phyloP scores from a whole-genome alignment of 2,797 vertebrate species.

The Hypotaenidia okinawae region DNA sequence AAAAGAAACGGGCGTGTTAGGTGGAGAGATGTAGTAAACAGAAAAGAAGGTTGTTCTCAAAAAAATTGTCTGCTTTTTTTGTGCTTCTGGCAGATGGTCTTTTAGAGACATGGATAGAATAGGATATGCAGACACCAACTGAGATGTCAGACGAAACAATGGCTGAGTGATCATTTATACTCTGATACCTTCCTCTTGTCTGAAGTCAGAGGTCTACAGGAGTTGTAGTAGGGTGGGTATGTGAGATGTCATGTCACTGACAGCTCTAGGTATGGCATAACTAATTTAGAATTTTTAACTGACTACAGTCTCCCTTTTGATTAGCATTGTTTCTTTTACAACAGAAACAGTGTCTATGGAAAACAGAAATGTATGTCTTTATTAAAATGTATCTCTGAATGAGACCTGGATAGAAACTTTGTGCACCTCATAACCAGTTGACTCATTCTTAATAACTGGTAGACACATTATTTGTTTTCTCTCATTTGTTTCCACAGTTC shows the following conservation, averaged over 20 bases:
- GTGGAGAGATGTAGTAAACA: background rate
- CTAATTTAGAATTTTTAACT: background rate
- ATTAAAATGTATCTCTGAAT: background rate
- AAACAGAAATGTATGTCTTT: background rate
- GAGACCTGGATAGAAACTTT: background rate
- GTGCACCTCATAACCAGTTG: background rate
- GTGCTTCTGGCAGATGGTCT: background rate
- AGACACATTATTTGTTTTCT: background rate
- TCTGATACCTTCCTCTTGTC: background rate
- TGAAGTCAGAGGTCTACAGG: background rate
- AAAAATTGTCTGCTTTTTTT: background rate
- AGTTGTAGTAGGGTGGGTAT: accelerated
- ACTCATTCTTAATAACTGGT: background rate
- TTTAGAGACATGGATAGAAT: background rate
- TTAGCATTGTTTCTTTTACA: background rate
- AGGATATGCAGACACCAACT: background rate
- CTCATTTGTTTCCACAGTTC: background rate
- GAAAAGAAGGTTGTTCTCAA: background rate
- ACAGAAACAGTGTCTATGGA: background rate
- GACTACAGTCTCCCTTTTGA: background rate
- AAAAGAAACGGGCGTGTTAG: background rate
- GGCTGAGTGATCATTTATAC: background rate
- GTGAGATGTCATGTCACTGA: background rate
- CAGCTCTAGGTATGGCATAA: background rate
- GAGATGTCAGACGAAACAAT: background rate